Evolutionary conservation across 2,888 invertebrate species (phyloP), one percentile per base, ranked within the genome.

Genomic region (Tridacna crocea): DNA sequence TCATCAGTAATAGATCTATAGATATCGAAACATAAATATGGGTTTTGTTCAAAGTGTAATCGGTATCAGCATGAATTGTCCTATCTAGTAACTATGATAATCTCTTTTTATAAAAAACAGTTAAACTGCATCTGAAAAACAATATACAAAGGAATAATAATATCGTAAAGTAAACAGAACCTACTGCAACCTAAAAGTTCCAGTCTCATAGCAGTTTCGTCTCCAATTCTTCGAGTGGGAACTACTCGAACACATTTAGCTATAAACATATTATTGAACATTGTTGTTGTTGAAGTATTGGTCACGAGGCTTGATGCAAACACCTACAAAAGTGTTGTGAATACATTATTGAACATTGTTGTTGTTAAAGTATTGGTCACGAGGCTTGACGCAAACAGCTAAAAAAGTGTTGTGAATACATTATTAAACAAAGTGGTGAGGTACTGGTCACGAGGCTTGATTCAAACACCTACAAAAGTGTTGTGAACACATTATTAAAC

Each of bases 101-200:
- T 51, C 51, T 51, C 15, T 15, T 15, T 11, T 51, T 13, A 13
- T 13, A 24, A 26, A 13, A 15, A 51, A 51, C 15, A 51, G 11
- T 51, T 51, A 51, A 51, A 15, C 51, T 15, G 15, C 51, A 15
- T 51, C 51, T 51, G 51, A 13, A 11, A 51, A 51, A 13, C 51
- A 13, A 51, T 51, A n/a, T n/a, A n/a, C n/a, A n/a, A n/a, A n/a
- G n/a, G n/a, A n/a, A n/a, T n/a, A n/a, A n/a, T n/a, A n/a, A n/a
- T n/a, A n/a, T n/a, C n/a, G 36, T 36, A 4, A 36, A 36, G 36
- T 36, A 8, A 36, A 36, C 36, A 36, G 36, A 1, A 82, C 90
- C 81, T 87, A 92, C 93, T 88, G 87, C 94, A 94, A 8, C 94
- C 94, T 46, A 93, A 89, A 27, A 94, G 88, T 80, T 94, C 94